Percentiles rank a stretch among this genome's conserved stretches.
These are phyloP conservation scores for Semnornis frantzii DNA, from an alignment of 2,113 vertebrate species.

Conservation along the genomic window DNA sequence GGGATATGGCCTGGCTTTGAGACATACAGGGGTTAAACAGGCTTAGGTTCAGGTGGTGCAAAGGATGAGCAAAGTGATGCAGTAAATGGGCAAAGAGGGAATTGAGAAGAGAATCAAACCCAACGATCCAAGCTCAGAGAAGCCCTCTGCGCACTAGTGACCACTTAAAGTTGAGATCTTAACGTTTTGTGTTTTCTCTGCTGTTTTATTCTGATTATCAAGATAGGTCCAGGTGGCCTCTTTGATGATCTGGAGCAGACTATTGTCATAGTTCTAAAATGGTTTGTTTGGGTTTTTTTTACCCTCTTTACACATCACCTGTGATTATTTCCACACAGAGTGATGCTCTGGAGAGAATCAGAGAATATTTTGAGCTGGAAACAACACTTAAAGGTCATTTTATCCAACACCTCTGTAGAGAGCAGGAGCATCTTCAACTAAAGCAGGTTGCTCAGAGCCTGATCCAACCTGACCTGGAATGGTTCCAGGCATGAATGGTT, in stretches of 20 bases:
- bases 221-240: too few species aligned
- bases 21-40: not conserved
- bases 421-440: too few species aligned
- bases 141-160: not conserved
- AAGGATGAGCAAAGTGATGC: not conserved
- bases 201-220: not conserved
- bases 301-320: not conserved
- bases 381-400: too few species aligned
- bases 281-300: rapidly evolving
- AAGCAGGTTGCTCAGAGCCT: too few species aligned
- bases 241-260: not conserved
- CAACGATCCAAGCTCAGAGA: not conserved
- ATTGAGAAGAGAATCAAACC: not conserved
- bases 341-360: not conserved
- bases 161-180: not conserved
- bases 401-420: too few species aligned
- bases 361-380: too few species aligned
- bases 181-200: not conserved
- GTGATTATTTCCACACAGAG: not conserved
- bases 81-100: not conserved
- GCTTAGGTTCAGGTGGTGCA: not conserved
- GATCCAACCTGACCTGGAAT: too few species aligned
- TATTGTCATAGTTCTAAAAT: not conserved
- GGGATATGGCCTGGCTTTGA: not conserved
- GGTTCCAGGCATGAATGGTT: too few species aligned